These are phyloP conservation scores for Hydractinia symbiolongicarpus DNA, from an alignment of 30 jellyfish, hydroid and myxozoan genomes.

Conservation along the genomic window DNA sequence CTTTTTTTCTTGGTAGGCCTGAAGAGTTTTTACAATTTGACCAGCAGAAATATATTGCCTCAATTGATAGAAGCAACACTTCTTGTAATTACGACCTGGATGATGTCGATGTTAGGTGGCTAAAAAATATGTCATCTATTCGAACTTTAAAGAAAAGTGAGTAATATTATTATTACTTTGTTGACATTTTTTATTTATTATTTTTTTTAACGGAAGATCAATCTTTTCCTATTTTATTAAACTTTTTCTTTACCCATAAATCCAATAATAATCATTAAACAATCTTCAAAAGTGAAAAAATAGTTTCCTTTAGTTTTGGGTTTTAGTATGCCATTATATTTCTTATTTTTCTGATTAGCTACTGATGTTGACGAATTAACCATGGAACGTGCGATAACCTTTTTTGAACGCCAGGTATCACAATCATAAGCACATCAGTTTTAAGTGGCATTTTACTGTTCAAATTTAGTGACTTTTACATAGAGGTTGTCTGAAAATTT, in stretches of 20 bases:
- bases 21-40: conserved; percentile 36
- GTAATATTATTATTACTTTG: neutral
- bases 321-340: neutral
- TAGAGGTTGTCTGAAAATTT: neutral
- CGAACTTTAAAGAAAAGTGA: conserved; percentile 39
- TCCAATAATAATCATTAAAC: too few species aligned
- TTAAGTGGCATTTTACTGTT: neutral
- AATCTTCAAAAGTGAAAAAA: too few species aligned
- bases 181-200: neutral
- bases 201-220: too few species aligned
- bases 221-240: too few species aligned
- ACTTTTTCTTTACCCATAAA: too few species aligned
- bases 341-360: conserved; percentile 6
- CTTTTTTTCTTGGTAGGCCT: conserved; percentile 49
- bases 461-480: neutral
- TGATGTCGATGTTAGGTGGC: conserved; percentile 83
- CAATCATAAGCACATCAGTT: neutral
- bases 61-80: conserved; percentile 43
- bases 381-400: conserved; percentile 86
- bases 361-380: conserved; percentile 61
- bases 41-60: conserved; percentile 45
- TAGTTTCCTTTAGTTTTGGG: too few species aligned
- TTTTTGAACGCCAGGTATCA: conserved; percentile 75
- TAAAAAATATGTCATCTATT: conserved; percentile 12
- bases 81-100: conserved; percentile 78